Base-by-base conservation (phyloP, 2,888 invertebrate genomes). In the Scaeva pyrastri region DNA sequence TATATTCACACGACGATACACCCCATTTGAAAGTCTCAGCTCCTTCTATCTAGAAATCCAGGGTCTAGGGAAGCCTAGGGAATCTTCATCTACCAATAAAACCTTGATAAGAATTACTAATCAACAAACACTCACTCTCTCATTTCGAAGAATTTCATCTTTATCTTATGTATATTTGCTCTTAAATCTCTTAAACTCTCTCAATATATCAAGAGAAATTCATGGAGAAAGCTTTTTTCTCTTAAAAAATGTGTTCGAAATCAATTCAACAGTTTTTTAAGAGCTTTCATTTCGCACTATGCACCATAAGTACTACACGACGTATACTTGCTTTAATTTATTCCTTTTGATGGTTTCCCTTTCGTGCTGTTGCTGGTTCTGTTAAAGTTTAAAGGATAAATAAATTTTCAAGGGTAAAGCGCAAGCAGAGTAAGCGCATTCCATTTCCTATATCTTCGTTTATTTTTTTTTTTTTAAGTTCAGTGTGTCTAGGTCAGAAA, bases 401-500 rank as follows among this genome's bases (percentile, higher is more conserved):
- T 26, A 45, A n/a, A 23, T 60, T 73, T 81, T 85, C 76, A 81
- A 85, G 81, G 85, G 72, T 81, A 81, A 26, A 50, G 55, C 48
- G 48, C 76, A 81, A 58, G 75, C 76, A 81, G 41, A 14, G 55
- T 19, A 52, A 76, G 79, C 79, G 74, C 68, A 80, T 80, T 60
- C 58, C 26, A 71, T 76, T 60, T 66, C 58, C 66, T n/a, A 52
- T 68, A 23, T 64, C 31, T 31, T 7, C 31, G 6, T 31, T 8
- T 8, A 7, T 5, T 31, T 8, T 8, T 31, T 5, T 31, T 31
- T 75, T 76, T 68, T 66, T 14, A 76, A 76, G 82, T 86, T 86
- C 80, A 82, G 64, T 71, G 36, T 81, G 86, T 86, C 86, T 86
- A 86, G 86, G 86, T 86, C 86, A 86, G 62, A 21, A 60, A 36